Conservation (phyloP, 2,113 vertebrate species). For the Excalfactoria chinensis region DNA sequence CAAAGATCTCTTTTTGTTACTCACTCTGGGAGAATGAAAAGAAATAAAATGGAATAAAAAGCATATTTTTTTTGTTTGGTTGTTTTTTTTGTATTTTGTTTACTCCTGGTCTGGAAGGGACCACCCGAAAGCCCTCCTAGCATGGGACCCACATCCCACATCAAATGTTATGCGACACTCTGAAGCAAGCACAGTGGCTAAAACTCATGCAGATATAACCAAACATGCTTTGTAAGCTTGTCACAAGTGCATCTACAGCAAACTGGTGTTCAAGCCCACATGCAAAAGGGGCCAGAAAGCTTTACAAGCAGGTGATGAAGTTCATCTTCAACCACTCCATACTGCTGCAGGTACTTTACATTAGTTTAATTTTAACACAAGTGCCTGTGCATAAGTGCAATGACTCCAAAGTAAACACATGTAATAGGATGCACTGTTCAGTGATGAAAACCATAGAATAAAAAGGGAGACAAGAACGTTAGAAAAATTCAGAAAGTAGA, state of each 20-base stretch:
- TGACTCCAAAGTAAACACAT: accelerated
- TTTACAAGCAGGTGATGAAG: not conserved
- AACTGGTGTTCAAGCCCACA: not conserved
- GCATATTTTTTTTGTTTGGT: too few relatives aligned
- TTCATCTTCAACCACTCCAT: not conserved
- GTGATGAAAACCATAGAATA: not conserved
- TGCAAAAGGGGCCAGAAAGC: not conserved
- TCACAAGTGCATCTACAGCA: not conserved
- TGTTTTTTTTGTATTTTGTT: not conserved
- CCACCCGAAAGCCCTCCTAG: not conserved
- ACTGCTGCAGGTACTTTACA: not conserved
- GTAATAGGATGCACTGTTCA: accelerated
- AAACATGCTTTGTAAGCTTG: not conserved
- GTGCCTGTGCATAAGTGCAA: not conserved
- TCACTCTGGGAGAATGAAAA: accelerated
- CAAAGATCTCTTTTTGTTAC: not conserved
- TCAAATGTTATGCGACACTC: not conserved
- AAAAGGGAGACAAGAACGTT: not conserved
- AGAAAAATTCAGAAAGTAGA: not conserved
- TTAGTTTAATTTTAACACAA: not conserved
- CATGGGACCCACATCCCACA: not conserved
- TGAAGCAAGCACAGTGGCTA: not conserved
- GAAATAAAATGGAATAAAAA: not conserved
- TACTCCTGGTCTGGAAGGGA: not conserved
- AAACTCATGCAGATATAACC: not conserved